Base-by-base conservation (phyloP, 2,113 vertebrate genomes). In the Rattus norvegicus region DNA sequence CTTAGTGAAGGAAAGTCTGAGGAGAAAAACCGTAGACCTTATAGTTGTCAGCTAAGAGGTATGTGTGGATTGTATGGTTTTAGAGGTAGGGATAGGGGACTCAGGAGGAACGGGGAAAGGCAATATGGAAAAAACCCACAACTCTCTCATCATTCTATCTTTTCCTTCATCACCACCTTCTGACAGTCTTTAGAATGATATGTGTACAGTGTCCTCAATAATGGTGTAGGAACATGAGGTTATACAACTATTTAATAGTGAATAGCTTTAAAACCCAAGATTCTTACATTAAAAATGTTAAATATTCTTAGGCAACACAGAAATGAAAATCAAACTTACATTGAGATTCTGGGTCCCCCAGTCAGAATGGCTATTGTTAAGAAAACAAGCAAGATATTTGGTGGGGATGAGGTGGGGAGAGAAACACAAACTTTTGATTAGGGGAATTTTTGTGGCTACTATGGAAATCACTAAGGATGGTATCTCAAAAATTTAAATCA, bases 251-350 rank as follows among this genome's bases (percentile, higher is more conserved):
- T 83, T 90, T 88, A 90, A 81, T 8, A 39, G 52, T 49, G 92
- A 47, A 43, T 17, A 12, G 83, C 8, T 52, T 97, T 97, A 80
- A 81, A 94, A 93, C 10, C 79, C 54, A 92, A 87, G 11, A 59
- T 94, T 94, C 52, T 73, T 56, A 88, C 52, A 73, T 43, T 52
- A 73, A 73, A 70, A 56, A 43, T 11, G 24, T 17, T 56, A 17
- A 88, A 39, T 1, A 59, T 73, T 73, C 16, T 59, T 39, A 59
- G 14, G 13, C 36, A 59, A 4, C 33, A 88, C 33, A 22, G 52
- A 88, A 72, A 7, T 59, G 22, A n/a, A 73, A 30, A 88, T 43
- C 14, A 88, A 59, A 10, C 16, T 24, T 88, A 17, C 7, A 56
- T 14, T 70, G 85, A 88, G 49, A 43, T 56, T 73, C 52, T 52